Evolutionary conservation across 2,113 vertebrate species (phyloP), one percentile per base, ranked within the genome.

Genomic region (Apodemus speciosus): DNA sequence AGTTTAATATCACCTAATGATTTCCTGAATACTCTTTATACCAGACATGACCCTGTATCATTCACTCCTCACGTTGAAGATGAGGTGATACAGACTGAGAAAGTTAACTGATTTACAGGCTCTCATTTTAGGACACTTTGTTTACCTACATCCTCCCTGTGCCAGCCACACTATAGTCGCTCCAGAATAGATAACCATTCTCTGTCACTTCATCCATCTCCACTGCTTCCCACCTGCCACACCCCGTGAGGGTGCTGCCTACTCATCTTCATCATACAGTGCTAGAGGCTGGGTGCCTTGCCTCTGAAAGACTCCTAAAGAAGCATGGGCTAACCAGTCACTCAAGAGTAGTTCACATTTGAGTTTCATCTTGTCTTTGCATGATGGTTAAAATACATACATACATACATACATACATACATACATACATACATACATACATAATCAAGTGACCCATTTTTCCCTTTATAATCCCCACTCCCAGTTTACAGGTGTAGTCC

Each of bases 171-270:
- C 88, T 77, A n/a, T 30, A 68, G 91, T 89, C 94, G 64, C 76
- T 94, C 92, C 64, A 83, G 32, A 95, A 92, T 90, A 83, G n/a
- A 53, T 81, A 0, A 56, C 81, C 30, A 87, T 49, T 89, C 84
- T 88, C 2, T 66, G 38, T 86, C 79, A 80, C 10, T 21, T 85
- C 64, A 88, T 69, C 53, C 51, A 77, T 0, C 10, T 77, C 58
- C 21, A 81, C 7, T 38, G 43, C 49, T 76, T 93, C 58, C 69
- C 85, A 85, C 27, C 77, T 91, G 69, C 87, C 85, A 18, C 69
- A n/a, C 60, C 56, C 30, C 0, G 16, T 85, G 35, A 84, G 64
- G 64, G 27, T 13, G 49, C 71, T 72, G 68, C 56, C 56, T 16
- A 66, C 43, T 35, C 30, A 60, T 90, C 68, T 56, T 86, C 85